Conservation (phyloP, 1,140 invertebrate species). For the Caerostris extrusa region DNA sequence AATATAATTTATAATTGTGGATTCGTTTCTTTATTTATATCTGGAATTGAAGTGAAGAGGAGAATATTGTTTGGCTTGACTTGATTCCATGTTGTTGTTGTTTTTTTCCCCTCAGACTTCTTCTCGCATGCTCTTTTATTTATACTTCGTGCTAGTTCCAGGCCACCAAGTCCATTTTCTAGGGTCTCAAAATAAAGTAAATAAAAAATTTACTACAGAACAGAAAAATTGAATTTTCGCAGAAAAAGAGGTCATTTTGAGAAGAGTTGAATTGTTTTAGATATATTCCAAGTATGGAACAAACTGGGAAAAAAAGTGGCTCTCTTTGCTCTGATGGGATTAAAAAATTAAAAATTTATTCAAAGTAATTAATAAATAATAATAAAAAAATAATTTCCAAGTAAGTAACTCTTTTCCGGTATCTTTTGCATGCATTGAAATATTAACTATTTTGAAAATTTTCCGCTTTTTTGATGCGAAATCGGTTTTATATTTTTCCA, state of each 20-base stretch:
- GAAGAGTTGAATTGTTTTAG: constrained; percentile 12
- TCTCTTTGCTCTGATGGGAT: not conserved
- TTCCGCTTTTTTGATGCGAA: too few species aligned
- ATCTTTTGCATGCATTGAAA: too few species aligned
- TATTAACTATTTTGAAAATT: too few species aligned
- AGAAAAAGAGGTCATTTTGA: constrained; percentile 22
- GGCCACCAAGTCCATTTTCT: not conserved
- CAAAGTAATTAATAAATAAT: not conserved
- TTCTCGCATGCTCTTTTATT: constrained; percentile 5
- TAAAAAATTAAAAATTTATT: not conserved
- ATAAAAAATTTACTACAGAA: constrained; percentile 49
- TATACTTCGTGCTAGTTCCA: not conserved
- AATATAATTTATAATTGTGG: constrained; percentile 49
- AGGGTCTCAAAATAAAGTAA: not conserved
- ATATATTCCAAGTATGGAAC: not conserved
- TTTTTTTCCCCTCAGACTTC: too few species aligned
- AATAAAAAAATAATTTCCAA: too few species aligned
- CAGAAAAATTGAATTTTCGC: constrained; percentile 35
- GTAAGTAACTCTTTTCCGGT: not conserved
- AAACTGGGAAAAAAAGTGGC: not conserved
- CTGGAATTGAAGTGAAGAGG: not conserved
- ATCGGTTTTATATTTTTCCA: too few species aligned
- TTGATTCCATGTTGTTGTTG: not conserved
- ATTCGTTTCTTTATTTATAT: constrained; percentile 48
- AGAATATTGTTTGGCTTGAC: not conserved